Base-by-base conservation (phyloP, 1,140 invertebrate genomes). In the Drosophila nasuta region DNA sequence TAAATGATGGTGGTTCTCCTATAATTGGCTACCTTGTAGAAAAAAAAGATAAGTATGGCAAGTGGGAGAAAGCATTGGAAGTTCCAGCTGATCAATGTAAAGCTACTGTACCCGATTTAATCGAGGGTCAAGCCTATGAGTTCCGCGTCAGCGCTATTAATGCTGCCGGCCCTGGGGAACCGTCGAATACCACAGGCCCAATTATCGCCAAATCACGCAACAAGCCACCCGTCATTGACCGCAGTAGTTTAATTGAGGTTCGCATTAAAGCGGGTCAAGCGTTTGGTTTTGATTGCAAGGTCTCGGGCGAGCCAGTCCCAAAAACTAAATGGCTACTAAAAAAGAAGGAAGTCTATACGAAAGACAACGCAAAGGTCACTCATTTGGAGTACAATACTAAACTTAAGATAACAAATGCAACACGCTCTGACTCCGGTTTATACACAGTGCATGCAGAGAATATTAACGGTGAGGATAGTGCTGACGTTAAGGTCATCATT, bases 371-470 rank as follows among this genome's bases (percentile, higher is more conserved):
- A 95, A 75, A 97, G 96, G 93, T 95, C 45, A 93, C 93, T 60
- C 94, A 95, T 86, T 94, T 95, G 0, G 97, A 99, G 70, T 98
- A 99, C 92, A 96, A 97, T 85, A 98, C 98, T 0, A 97, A 98
- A 87, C 90, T 99, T 38, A 95, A 94, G 78, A 97, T 98, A 28
- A 95, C 96, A 51, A 96, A 96, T 79, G 97, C 98, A 0, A 97
- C 96, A 2, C 93, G 99, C 52, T 94, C 94, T 0, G 98, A 99
- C 91, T 96, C 97, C 45, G 99, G 99, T 17, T 95, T 95, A 54
- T 99, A 99, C 89, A 97, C 96, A 5, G 94, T 99, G 59, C 96
- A 95, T 20, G 97, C 99, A 43, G 97, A 98, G 92, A 99, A 99
- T 91, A 93, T 94, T 28, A 98, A 97, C 82, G 99, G 99, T 11